A percentile compares a stretch with the other conserved stretches of the same genome.
phyloP scores from a whole-genome alignment of 2,797 vertebrate genomes.

The Chaetophractus vellerosus region DNA sequence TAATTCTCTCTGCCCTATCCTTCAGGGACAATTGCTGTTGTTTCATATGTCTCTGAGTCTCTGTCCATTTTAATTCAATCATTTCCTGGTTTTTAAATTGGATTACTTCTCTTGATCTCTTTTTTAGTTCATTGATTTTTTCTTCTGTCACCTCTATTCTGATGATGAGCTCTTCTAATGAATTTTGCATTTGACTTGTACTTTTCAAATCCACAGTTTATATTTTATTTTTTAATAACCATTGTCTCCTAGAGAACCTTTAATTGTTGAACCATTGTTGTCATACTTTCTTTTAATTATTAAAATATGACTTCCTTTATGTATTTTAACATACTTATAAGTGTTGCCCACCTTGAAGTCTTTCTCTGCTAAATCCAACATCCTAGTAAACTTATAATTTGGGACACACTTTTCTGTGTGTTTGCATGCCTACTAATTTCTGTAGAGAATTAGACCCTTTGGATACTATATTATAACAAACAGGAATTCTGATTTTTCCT shows the following conservation, averaged over 20 bases:
- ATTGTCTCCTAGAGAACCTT: not conserved
- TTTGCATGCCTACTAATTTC: not conserved
- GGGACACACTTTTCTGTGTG: not conserved
- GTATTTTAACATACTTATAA: not conserved
- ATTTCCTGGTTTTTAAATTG: not conserved
- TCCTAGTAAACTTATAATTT: not conserved
- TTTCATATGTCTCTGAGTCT: not conserved
- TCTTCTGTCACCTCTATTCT: not conserved
- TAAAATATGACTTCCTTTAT: not conserved
- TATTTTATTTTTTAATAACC: not conserved
- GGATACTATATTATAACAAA: not conserved
- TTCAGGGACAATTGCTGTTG: not conserved
- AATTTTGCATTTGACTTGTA: not conserved
- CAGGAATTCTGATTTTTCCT: not conserved
- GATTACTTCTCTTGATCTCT: not conserved
- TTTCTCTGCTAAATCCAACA: not conserved
- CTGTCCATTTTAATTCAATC: not conserved
- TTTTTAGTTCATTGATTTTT: not conserved
- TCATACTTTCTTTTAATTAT: not conserved
- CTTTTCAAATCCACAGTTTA: not conserved
- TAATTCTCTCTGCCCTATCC: not conserved
- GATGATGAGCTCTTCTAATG: not conserved
- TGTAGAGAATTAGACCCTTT: not conserved
- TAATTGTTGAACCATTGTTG: not conserved
- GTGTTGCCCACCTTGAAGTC: not conserved